Base-by-base conservation (phyloP, 35 echinoderm and acorn worm genomes). In the Holothuria glaberrima region DNA sequence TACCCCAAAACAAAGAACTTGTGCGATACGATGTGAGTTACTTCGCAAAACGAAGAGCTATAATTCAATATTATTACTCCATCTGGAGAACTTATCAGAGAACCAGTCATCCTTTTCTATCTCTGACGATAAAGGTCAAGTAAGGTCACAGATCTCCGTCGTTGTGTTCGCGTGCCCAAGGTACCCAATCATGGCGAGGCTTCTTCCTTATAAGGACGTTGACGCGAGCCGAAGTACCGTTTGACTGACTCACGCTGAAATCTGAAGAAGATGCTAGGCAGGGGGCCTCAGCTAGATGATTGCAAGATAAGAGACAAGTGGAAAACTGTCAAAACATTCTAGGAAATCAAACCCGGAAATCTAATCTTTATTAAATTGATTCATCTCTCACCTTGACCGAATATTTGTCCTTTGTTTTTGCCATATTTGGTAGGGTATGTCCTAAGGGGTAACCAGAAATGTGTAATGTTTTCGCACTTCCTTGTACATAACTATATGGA, bases 321-420 rank as follows among this genome's bases (percentile, higher is more conserved):
- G 71, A 75, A 75, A 75, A 36, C 33, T 75, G 71, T 75, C 36
- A 75, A 75, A 75, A 38, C 71, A 75, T 75, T 75, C 71, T 75
- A 10, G 18, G 22, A 22, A 75, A 36, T 75, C 21, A 16, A 17
- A 34, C 71, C 22, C 71, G 20, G 71, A 75, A 75, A 75, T 36
- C 21, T 75, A 29, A 75, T 75, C 71, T 18, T 75, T 54, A 54
- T 54, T 1, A 14, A 14, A 54, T 54, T 17, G 9, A 54, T 54
- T 54, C 50, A 54, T 54, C 50, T 54, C 50, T 54, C 50, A 54
- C 50, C 50, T 54, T 54, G 50, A 54, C 50, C 50, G 50, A 54
- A 54, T 54, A 54, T 54, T 54, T 54, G 50, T 54, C 50, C 50
- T 54, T 54, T 54, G 50, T 54, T 54, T 17, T 54, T 54, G 50